Evolutionary conservation across 2,888 invertebrate genomes (phyloP).

Genomic region (Aphodius sticticus): DNA sequence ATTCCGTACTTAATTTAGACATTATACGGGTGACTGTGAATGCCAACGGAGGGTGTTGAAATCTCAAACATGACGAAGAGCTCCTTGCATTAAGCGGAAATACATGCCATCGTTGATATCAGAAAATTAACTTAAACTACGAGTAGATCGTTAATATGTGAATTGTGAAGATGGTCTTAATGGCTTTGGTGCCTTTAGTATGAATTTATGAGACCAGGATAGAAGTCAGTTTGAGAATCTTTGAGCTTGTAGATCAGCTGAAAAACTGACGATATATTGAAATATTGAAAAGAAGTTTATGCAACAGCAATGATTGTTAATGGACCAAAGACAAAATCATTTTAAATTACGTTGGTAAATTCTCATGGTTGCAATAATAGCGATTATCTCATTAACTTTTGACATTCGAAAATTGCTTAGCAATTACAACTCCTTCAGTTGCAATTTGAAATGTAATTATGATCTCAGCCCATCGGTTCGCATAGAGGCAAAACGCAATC

Average conservation of each 20-base stretch:
- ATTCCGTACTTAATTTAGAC: conserved; percentile 38
- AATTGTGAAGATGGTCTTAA: not conserved
- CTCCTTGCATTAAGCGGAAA: not conserved
- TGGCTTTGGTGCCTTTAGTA: not conserved
- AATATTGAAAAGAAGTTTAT: too few relatives aligned
- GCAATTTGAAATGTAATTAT: not conserved
- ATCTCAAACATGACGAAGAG: conserved; percentile 29
- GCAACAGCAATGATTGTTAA: too few relatives aligned
- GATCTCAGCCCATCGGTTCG: not conserved
- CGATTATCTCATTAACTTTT: not conserved
- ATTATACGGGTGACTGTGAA: conserved; percentile 33
- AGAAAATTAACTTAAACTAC: not conserved
- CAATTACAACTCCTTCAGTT: not conserved
- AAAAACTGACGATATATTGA: too few relatives aligned
- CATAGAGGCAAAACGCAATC: not conserved
- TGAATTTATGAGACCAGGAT: too few relatives aligned
- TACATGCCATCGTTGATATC: not conserved
- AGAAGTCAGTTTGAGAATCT: too few relatives aligned
- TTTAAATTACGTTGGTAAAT: too few relatives aligned
- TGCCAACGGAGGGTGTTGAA: conserved; percentile 37
- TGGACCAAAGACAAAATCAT: too few relatives aligned
- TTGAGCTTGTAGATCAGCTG: too few relatives aligned
- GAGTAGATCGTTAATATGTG: not conserved
- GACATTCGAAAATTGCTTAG: not conserved
- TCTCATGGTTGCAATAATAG: not conserved